Evolutionary conservation across 2,797 vertebrate genomes (phyloP), one percentile per base, ranked within the genome.

Genomic region (Clarias fuscus): DNA sequence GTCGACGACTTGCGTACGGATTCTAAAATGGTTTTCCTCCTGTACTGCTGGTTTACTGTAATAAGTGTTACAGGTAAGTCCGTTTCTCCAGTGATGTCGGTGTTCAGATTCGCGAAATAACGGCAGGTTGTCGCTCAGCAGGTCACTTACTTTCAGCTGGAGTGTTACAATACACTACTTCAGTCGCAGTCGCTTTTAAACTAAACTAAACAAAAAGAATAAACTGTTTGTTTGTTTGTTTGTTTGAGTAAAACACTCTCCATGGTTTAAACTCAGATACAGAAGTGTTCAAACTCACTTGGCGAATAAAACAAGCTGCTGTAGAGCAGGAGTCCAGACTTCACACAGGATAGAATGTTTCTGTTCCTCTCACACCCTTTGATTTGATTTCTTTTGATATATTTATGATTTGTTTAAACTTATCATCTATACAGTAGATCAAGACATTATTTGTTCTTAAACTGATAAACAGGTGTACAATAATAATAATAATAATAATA

Each of bases 31-130:
- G 17, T 48, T 59, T 85, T 64, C 0, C 18, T 87, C 5, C 37
- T 82, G 53, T 70, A 30, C 37, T 89, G 86, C 15, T 91, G 90
- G 88, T 85, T 89, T 43, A 56, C 85, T 2, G 27, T 87, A 5
- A 2, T 90, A 27, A 71, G 48, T 8, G 83, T 92, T 43, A 84
- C 89, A 90, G 90, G 91, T 92, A 86, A 73, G 80, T 17, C 2
- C 30, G 33, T n/a, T 67, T 80, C 40, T 27, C 24, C 2, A 4
- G 27, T 70, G 1, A 4, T n/a, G 71, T 22, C 43, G 10, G 5
- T 75, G 24, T 56, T 75, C 11, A 75, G 33, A 48, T 5, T 67
- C 33, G 3, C 7, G 20, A 56, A 53, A 80, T 14, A 77, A 5
- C 75, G 59, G 2, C 75, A 85, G 64, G 75, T 85, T 85, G 59